Conservation (phyloP, 2,113 vertebrate genomes). For the Tachysurus vachellii region DNA sequence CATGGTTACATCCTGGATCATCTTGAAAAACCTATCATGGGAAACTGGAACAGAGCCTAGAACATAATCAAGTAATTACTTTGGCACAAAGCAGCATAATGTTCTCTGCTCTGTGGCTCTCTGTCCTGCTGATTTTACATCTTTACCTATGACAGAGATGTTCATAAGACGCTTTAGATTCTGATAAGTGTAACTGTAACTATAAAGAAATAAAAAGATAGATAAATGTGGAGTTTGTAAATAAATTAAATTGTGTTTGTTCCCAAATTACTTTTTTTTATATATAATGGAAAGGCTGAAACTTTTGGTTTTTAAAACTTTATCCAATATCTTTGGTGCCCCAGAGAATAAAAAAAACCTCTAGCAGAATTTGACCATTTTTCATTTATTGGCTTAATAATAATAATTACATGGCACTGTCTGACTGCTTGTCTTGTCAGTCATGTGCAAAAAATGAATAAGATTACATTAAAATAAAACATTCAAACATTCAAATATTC, state of each 20-base stretch:
- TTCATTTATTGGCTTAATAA: not conserved
- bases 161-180: not conserved
- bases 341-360: not conserved
- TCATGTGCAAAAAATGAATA: not conserved
- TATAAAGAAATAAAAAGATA: too few relatives aligned
- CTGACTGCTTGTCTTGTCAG: not conserved
- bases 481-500: too few relatives aligned
- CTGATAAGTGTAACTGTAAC: too few relatives aligned
- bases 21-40: not conserved
- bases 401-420: not conserved
- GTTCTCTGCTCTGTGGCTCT: not conserved
- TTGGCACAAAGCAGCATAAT: not conserved
- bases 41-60: not conserved
- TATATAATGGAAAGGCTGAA: not conserved
- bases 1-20: constrained; percentile 5
- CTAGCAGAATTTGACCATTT: not conserved
- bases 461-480: not conserved
- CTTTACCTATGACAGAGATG: not conserved
- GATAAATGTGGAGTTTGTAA: not conserved
- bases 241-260: not conserved
- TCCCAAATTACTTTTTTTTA: not conserved
- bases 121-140: not conserved
- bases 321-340: not conserved
- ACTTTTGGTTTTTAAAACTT: not conserved
- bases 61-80: not conserved